Conservation (phyloP, 2,797 vertebrate species). For the Rhinoraja longicauda region DNA sequence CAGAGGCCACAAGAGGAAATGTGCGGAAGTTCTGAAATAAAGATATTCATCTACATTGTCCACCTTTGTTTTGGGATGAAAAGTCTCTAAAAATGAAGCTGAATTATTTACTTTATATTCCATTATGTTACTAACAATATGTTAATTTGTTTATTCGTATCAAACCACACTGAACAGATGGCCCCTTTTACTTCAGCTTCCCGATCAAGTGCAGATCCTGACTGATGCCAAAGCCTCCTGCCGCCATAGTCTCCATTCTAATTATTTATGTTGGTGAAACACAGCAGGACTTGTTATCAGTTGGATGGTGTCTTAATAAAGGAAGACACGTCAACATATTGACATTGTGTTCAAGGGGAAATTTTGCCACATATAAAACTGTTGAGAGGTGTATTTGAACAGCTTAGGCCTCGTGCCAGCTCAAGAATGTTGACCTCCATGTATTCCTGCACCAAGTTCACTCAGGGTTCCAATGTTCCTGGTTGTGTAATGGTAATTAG, state of each 20-base stretch:
- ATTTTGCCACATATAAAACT: slow-evolving; percentile 64
- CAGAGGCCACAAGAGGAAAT: slow-evolving; percentile 15
- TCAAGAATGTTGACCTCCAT: slow-evolving; percentile 70
- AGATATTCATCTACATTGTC: neutral
- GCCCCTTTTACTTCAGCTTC: slow-evolving; percentile 99
- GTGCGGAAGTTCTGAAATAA: neutral
- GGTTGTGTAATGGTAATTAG: slow-evolving; percentile 89
- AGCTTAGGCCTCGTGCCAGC: slow-evolving; percentile 72
- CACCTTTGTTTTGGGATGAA: neutral
- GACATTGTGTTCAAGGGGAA: slow-evolving; percentile 96
- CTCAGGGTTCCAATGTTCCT: slow-evolving; percentile 69
- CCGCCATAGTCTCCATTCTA: slow-evolving; percentile 92
- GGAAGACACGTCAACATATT: slow-evolving; percentile 97
- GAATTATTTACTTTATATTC: slow-evolving; percentile 99
- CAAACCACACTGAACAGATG: slow-evolving; percentile 95
- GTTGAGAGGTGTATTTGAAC: slow-evolving; percentile 48
- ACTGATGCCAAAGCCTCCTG: slow-evolving; percentile 99
- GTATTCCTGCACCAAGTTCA: slow-evolving; percentile 66
- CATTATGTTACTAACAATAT: slow-evolving; percentile 99
- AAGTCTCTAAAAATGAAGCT: slow-evolving; percentile 75
- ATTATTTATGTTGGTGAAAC: slow-evolving; percentile 99
- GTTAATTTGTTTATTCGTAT: slow-evolving; percentile 88
- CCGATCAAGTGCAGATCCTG: slow-evolving; percentile 99
- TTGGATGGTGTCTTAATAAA: slow-evolving; percentile 99
- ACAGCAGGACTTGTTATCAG: slow-evolving; percentile 98